Evolutionary conservation across 2,888 invertebrate genomes (phyloP).

Genomic region (Andrena minutula): DNA sequence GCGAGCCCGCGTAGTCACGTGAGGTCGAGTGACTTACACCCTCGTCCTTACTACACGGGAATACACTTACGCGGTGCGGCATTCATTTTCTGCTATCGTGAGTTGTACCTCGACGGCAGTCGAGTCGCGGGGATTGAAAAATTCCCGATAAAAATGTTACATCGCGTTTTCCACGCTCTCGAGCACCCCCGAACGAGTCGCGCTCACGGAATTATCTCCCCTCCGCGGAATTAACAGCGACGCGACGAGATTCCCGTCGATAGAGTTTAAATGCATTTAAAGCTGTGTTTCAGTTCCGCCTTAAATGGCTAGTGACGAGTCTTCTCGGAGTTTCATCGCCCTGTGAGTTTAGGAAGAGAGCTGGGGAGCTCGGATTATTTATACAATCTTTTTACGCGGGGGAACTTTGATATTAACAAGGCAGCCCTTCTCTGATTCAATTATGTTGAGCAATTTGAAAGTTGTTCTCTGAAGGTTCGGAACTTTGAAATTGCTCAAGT

Average conservation of each 20-base stretch:
- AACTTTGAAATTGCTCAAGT: slow-evolving; percentile 35
- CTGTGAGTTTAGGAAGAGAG: neutral
- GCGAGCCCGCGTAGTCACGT: slow-evolving; percentile 77
- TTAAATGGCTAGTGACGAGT: neutral
- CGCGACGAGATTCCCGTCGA: neutral
- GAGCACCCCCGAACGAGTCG: slow-evolving; percentile 2
- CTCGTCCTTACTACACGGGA: slow-evolving; percentile 75
- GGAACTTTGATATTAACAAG: slow-evolving; percentile 27
- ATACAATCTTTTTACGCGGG: neutral
- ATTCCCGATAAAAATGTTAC: slow-evolving; percentile 76
- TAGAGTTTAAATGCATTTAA: neutral
- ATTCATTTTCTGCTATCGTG: slow-evolving; percentile 82
- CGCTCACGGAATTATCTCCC: neutral
- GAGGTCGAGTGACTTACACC: slow-evolving; percentile 79
- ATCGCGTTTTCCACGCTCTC: slow-evolving; percentile 47
- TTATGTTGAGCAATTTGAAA: slow-evolving; percentile 34
- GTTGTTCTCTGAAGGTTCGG: slow-evolving; percentile 26
- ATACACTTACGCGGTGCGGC: slow-evolving; percentile 79
- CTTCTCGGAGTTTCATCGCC: neutral
- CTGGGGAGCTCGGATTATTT: slow-evolving; percentile 13
- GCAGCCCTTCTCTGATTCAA: slow-evolving; percentile 21
- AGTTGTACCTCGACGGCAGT: slow-evolving; percentile 72
- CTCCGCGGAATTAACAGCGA: neutral
- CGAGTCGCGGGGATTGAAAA: slow-evolving; percentile 77
- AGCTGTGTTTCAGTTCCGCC: neutral